Base-by-base conservation (phyloP, 2,888 invertebrate species). In the Scrobipalpa atriplicella region DNA sequence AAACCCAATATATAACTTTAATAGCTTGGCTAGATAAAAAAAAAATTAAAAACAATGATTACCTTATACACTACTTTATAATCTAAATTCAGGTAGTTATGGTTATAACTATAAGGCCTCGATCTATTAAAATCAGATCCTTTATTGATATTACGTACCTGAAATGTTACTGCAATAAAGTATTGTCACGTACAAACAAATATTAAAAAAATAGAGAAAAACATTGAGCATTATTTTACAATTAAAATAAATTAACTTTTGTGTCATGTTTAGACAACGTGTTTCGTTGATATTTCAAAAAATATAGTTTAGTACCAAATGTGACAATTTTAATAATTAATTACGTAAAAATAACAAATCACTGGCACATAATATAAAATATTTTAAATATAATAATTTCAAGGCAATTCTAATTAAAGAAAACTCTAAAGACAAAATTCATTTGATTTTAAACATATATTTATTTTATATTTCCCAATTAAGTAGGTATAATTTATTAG, bases 41-140 rank as follows among this genome's bases (percentile, higher is more conserved):
- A 11, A 11, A 2, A 36, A 36, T 29, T 58, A 29, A 29, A 38
- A 54, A 18, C 11, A 54, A 19, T 21, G 2, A 29, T 18, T 54
- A 18, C 16, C 54, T 54, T 54, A 54, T 54, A 54, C 1, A 11
- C 54, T 54, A 19, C 19, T 62, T 43, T 11, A 47, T 11, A 10
- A 41, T 58, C 60, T 58, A 56, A 11, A 64, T 21, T 64, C 41
- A 52, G 21, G 41, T 56, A 65, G 39, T 16, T 41, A 21, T 16
- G 65, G 54, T 56, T 58, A 58, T 58, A 56, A 21, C 54, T 56
- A 21, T 21, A 38, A 58, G 38, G 38, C 58, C 58, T 58, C 58
- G 9, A 58, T 54, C 21, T 54, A 21, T 18, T 21, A 54, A 54
- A 54, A 54, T 21, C 21, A 19, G 54, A 21, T 54, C 21, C 18